Percentiles rank a stretch among this genome's conserved stretches.
Conservation (phyloP, 2,888 invertebrate genomes). For the Drosophila fulvimacula region DNA sequence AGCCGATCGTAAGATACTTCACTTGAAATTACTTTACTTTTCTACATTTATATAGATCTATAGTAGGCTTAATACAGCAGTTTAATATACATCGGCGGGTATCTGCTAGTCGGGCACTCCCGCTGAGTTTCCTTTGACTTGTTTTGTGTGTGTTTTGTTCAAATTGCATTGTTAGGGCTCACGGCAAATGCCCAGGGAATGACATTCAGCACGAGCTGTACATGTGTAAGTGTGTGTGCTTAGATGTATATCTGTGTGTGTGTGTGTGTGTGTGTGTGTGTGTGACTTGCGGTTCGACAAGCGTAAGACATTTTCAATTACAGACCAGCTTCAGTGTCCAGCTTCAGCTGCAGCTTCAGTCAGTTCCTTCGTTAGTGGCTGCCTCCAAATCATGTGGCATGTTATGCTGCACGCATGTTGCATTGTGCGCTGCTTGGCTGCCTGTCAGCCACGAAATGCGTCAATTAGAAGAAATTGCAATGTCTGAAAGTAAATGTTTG, state of each 20-base stretch:
- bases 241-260: slow-evolving; percentile 41
- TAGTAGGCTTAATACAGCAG: too few species aligned
- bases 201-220: slow-evolving; percentile 43
- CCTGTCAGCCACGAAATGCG: slow-evolving; percentile 77
- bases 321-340: slow-evolving; percentile 57
- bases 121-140: neutral
- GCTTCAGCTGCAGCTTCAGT: slow-evolving; percentile 15
- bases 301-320: slow-evolving; percentile 84
- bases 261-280: slow-evolving; percentile 43
- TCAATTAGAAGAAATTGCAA: slow-evolving; percentile 81
- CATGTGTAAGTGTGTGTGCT: slow-evolving; percentile 23
- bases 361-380: slow-evolving; percentile 44
- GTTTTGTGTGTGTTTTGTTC: slow-evolving; percentile 37
- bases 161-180: slow-evolving; percentile 60
- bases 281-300: slow-evolving; percentile 79
- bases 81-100: too few species aligned
- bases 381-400: slow-evolving; percentile 62
- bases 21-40: too few species aligned
- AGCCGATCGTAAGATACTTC: too few species aligned
- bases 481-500: slow-evolving; percentile 59
- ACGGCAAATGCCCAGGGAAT: slow-evolving; percentile 58
- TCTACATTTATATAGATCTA: too few species aligned
- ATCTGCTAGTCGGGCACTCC: neutral
- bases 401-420: slow-evolving; percentile 40
- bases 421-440: slow-evolving; percentile 49